Conservation (phyloP, 2,113 vertebrate genomes). For the Thalassarche chlororhynchos region DNA sequence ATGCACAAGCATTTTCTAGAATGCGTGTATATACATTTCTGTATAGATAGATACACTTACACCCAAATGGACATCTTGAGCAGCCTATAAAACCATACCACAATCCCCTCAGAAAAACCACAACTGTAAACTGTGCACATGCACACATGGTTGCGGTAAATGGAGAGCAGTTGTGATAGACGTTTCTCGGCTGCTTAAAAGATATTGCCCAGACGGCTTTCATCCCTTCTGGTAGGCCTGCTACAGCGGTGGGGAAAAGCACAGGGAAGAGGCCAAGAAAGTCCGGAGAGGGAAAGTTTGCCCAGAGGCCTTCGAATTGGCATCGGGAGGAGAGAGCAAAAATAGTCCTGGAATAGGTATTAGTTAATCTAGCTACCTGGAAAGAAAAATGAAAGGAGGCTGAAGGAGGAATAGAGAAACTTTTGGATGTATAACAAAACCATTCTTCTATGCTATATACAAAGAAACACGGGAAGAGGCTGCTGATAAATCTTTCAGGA, state of each 20-base stretch:
- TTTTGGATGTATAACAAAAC: background rate
- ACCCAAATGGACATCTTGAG: slow-evolving; percentile 1
- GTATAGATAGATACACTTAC: background rate
- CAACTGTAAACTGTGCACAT: slow-evolving; percentile 2
- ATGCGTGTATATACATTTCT: background rate
- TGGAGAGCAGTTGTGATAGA: background rate
- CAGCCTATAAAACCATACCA: slow-evolving; percentile 38
- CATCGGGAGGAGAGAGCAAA: background rate
- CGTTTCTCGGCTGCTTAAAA: background rate
- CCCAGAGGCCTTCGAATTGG: background rate
- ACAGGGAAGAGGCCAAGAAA: background rate
- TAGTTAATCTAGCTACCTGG: background rate
- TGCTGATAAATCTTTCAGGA: background rate
- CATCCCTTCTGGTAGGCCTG: background rate
- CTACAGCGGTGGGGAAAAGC: accelerated
- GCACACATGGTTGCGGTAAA: slow-evolving; percentile 7
- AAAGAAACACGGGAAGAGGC: background rate
- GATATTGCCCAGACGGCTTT: slow-evolving; percentile 10
- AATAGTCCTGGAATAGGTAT: background rate
- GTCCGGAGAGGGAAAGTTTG: background rate
- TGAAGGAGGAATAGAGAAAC: background rate
- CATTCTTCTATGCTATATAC: background rate
- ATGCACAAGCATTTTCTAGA: background rate
- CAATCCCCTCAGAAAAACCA: slow-evolving; percentile 15
- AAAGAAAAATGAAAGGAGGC: background rate